Evolutionary conservation across 2,797 vertebrate genomes (phyloP).

Genomic region (Sebastolobus alascanus): DNA sequence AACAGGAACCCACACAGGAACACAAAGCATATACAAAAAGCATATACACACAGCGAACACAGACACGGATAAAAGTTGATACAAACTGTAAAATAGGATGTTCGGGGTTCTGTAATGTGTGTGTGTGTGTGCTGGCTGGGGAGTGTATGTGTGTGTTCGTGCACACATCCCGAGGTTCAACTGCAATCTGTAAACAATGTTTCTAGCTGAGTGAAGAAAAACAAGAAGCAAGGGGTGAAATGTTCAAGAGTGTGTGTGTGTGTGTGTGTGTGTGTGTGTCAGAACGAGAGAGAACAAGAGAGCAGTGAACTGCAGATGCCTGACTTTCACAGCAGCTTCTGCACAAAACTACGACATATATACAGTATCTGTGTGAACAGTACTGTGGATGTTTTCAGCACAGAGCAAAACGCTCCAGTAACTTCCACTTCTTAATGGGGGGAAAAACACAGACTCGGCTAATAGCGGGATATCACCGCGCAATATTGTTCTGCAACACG

Average conservation of each 20-base stretch:
- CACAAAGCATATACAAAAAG: not conserved
- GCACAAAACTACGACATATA: slow-evolving; percentile 24
- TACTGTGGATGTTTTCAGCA: slow-evolving; percentile 26
- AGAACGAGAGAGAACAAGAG: slow-evolving; percentile 32
- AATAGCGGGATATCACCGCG: slow-evolving; percentile 56
- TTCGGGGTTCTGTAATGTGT: slow-evolving; percentile 24
- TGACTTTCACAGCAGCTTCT: slow-evolving; percentile 52
- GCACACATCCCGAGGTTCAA: slow-evolving; percentile 54
- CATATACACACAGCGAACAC: slow-evolving; percentile 20
- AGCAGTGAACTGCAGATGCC: slow-evolving; percentile 64
- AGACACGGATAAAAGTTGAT: slow-evolving; percentile 48
- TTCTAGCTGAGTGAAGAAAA: slow-evolving; percentile 69
- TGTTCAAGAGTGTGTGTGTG: slow-evolving; percentile 42
- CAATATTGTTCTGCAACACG: slow-evolving; percentile 50
- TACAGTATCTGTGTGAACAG: slow-evolving; percentile 8
- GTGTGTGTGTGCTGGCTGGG: not conserved
- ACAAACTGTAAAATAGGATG: slow-evolving; percentile 55
- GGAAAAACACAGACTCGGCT: slow-evolving; percentile 32
- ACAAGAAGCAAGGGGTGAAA: slow-evolving; percentile 67
- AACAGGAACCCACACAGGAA: slow-evolving; percentile 12
- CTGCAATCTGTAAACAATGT: slow-evolving; percentile 70
- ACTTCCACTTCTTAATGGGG: slow-evolving; percentile 44
- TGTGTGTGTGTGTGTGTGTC: slow-evolving; percentile 13
- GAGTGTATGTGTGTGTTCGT: not conserved
- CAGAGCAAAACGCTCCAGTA: slow-evolving; percentile 42